phyloP scores from a whole-genome alignment of 2,888 invertebrate species.

The Chrysolina haemoptera region DNA sequence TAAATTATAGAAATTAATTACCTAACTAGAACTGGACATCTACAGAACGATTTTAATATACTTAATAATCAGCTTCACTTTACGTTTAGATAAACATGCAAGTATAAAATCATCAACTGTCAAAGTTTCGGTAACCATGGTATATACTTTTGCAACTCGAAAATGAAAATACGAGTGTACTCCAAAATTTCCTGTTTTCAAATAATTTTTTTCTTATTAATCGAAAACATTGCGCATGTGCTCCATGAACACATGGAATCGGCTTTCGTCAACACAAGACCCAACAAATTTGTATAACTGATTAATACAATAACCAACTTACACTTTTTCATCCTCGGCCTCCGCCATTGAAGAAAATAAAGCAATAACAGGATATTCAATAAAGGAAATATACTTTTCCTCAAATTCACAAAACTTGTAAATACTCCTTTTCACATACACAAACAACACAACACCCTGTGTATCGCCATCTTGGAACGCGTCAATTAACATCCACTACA shows the following conservation, averaged over 20 bases:
- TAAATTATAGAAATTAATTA: background rate
- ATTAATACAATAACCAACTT: constrained; percentile 39
- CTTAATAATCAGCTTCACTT: background rate
- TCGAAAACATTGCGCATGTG: constrained; percentile 50
- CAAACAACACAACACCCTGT: constrained; percentile 59
- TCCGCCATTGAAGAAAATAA: constrained; percentile 35
- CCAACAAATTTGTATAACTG: constrained; percentile 46
- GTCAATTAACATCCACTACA: constrained; percentile 44
- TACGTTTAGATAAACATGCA: background rate
- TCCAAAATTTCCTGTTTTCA: constrained; percentile 31
- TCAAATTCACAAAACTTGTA: constrained; percentile 31
- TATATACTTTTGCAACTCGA: constrained; percentile 22
- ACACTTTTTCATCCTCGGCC: constrained; percentile 48
- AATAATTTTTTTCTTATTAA: constrained; percentile 40
- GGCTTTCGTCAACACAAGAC: constrained; percentile 47
- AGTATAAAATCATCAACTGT: constrained; percentile 13
- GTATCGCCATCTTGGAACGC: constrained; percentile 59
- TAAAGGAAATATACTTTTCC: constrained; percentile 8
- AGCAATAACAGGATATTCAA: constrained; percentile 23
- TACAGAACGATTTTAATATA: constrained; percentile 7
- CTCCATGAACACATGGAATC: constrained; percentile 48
- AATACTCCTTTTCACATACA: constrained; percentile 46
- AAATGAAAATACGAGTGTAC: constrained; percentile 37
- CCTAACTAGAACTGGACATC: constrained; percentile 1
- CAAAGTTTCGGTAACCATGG: constrained; percentile 25